Evolutionary conservation across 2,113 vertebrate species (phyloP).

Genomic region (Myiozetetes cayanensis): DNA sequence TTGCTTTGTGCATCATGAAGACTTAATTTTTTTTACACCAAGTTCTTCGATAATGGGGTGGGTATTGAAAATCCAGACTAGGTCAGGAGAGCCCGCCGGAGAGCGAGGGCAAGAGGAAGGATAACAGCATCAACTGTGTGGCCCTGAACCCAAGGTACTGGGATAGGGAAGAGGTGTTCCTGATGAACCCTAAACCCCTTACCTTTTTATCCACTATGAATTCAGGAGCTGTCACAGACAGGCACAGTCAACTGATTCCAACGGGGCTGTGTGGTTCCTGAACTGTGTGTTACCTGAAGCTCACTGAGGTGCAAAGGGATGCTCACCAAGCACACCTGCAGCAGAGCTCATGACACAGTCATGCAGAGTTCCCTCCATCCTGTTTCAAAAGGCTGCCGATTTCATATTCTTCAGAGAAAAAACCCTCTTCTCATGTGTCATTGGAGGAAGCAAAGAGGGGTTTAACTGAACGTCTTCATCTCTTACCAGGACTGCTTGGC

Average conservation of each 20-base stretch:
- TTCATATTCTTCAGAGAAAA: not conserved
- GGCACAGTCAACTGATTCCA: fast-evolving
- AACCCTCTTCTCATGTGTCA: fast-evolving
- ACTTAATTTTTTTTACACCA: not conserved
- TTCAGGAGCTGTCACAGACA: not conserved
- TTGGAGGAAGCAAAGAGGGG: not conserved
- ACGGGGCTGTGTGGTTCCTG: fast-evolving
- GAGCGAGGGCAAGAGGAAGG: fast-evolving
- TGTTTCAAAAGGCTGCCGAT: not conserved
- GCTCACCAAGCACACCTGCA: not conserved
- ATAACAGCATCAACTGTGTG: fast-evolving
- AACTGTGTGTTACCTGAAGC: not conserved
- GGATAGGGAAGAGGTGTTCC: too few relatives aligned
- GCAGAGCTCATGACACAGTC: not conserved
- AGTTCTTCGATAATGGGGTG: not conserved
- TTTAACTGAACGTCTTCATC: not conserved
- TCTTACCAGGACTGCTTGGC: not conserved
- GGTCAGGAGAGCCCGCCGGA: not conserved
- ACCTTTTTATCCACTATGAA: not conserved
- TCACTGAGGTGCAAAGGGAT: not conserved
- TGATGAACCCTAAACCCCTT: not conserved
- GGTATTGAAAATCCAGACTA: not conserved
- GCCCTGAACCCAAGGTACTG: fast-evolving
- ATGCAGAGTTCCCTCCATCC: not conserved
- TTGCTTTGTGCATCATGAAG: not conserved